Evolutionary conservation across 64 coral and sea anemone species (phyloP), one percentile per base, ranked within the genome.

Genomic region (Stichodactyla mertensii): DNA sequence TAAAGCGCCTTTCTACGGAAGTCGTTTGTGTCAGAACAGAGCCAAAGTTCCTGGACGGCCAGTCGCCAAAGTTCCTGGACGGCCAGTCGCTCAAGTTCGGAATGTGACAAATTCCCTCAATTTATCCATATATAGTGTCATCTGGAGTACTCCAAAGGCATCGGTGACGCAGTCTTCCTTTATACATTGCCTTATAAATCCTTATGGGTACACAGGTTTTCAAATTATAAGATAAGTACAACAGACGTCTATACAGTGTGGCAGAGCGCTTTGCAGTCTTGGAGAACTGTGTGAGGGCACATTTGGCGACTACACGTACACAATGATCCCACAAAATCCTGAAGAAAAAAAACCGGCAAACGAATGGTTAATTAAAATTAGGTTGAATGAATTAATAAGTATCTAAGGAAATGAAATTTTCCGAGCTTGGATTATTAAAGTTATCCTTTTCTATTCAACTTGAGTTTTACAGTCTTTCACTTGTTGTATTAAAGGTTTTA

Each of bases 241-340:
- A 61, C 18, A 61, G 22, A n/a, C 62, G 69, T 74, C 24, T 74
- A 74, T 74, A 74, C 69, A 13, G 69, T 74, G 7, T 74, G 69
- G 69, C 69, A 74, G 22, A 74, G n/a, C 8, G 69, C 4, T 23
- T 74, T 74, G 78, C 78, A 81, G 78, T 81, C 78, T 81, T 81
- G 78, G 0, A 81, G 52, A 2, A 81, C 26, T 54, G 36, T 54
- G 19, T 81, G 78, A 20, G 78, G 52, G n/a, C 53, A 53, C 19
- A 81, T 55, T 81, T 81, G 78, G 16, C 31, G 78, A 9, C 52
- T 55, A 81, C 78, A 71, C 51, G 81, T 52, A 83, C 19, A 77
- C 22, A 51, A 54, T 52, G 51, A 71, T 51, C 74, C 52, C 7
- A 64, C 24, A 52, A 71, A 7, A 57, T 53, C n/a, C 54, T 74